Conservation (phyloP, 2,797 vertebrate species). For the Tenualosa thibaudeaui region DNA sequence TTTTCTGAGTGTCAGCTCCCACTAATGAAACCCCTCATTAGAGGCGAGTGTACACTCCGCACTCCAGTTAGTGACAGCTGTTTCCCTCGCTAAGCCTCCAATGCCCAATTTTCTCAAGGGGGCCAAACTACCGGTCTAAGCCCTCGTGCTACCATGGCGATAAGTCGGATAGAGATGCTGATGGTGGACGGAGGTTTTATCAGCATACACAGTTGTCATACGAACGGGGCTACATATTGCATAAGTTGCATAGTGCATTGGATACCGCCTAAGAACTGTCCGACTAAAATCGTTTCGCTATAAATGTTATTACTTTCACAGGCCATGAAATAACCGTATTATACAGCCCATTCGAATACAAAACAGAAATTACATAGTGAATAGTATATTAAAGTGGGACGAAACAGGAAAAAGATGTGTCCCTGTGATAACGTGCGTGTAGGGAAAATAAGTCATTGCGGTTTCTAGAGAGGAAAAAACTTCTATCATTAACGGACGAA, state of each 20-base stretch:
- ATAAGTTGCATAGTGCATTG: background rate
- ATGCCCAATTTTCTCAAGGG: slow-evolving; percentile 27
- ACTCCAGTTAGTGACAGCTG: slow-evolving; percentile 32
- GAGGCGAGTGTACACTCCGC: background rate
- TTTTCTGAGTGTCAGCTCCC: background rate
- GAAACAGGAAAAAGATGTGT: background rate
- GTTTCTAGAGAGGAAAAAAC: background rate
- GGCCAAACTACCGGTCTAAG: slow-evolving; percentile 36
- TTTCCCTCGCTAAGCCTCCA: slow-evolving; percentile 16
- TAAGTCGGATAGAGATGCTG: slow-evolving; percentile 35
- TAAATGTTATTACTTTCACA: background rate
- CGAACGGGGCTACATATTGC: background rate
- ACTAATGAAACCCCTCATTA: background rate
- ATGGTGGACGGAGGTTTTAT: slow-evolving; percentile 46
- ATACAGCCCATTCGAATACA: background rate
- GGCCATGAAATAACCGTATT: background rate
- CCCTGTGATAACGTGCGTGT: background rate
- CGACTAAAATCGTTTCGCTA: background rate
- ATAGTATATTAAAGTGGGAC: background rate
- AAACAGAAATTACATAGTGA: background rate
- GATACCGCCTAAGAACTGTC: background rate
- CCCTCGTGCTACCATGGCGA: slow-evolving; percentile 67
- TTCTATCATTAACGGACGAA: slow-evolving; percentile 37
- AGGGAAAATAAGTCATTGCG: no score
- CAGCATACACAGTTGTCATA: background rate